Conservation (phyloP, 2,113 vertebrate species). For the Crypturellus undulatus region DNA sequence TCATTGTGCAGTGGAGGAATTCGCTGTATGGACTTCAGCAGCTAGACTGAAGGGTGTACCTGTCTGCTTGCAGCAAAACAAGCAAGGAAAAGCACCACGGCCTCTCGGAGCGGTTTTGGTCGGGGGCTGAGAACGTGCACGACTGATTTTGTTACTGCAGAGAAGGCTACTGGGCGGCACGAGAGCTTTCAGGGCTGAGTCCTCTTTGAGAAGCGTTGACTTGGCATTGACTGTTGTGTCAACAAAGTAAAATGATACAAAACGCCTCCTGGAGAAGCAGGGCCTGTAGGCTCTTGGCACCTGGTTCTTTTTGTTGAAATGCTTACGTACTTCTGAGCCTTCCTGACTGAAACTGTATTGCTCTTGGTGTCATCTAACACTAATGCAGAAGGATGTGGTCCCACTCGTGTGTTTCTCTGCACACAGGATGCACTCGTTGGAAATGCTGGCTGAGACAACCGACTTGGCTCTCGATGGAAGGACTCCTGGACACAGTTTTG, state of each 20-base stretch:
- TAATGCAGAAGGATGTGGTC: not conserved
- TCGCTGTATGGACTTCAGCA: not conserved
- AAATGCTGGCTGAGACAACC: not conserved
- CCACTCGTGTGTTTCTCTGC: not conserved
- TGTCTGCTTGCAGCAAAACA: not conserved
- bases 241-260: not conserved
- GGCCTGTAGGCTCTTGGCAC: not conserved
- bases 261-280: not conserved
- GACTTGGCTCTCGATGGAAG: not conserved
- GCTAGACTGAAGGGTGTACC: not conserved
- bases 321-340: not conserved
- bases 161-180: not conserved
- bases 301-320: not conserved
- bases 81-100: not conserved
- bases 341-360: not conserved
- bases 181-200: not conserved
- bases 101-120: not conserved
- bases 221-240: not conserved
- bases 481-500: not conserved
- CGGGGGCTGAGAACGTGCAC: accelerated
- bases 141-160: not conserved
- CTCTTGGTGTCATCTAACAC: not conserved
- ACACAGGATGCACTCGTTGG: not conserved
- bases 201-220: not conserved
- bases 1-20: not conserved